Percentiles rank a stretch among this genome's conserved stretches.
Conservation (phyloP, 2,797 vertebrate species). For the Antrozous pallidus region DNA sequence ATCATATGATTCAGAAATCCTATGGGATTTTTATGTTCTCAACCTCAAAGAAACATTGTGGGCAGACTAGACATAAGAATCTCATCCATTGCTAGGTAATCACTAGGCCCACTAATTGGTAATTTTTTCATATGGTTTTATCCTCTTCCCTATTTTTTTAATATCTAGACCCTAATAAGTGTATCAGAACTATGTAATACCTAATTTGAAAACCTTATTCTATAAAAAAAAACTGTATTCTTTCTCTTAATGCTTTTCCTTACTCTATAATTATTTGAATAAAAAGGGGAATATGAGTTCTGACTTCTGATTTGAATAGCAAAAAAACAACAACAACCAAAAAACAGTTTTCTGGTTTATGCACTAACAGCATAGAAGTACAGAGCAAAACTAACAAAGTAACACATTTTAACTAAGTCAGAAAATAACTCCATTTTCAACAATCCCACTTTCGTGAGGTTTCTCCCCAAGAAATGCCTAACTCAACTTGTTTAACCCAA, state of each 20-base stretch:
- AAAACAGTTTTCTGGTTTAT: background rate
- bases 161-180: background rate
- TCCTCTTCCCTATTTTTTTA: background rate
- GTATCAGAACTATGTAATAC: background rate
- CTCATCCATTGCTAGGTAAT: constrained; percentile 16
- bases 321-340: background rate
- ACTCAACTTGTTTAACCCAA: background rate
- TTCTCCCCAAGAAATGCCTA: background rate
- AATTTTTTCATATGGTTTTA: constrained; percentile 33
- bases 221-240: background rate
- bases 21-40: background rate
- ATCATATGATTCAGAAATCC: background rate
- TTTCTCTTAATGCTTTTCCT: background rate
- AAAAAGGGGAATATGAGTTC: background rate
- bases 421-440: background rate
- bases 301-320: background rate
- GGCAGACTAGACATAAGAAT: constrained; percentile 25
- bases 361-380: background rate
- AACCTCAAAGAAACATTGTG: constrained; percentile 8
- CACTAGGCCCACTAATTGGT: background rate
- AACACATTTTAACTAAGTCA: background rate
- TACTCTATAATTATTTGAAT: background rate
- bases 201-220: background rate
- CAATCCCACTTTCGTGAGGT: background rate
- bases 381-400: background rate